Percentiles rank a stretch among this genome's conserved stretches.
Conservation (phyloP, 2,888 invertebrate genomes). For the Hyppa rectilinea region DNA sequence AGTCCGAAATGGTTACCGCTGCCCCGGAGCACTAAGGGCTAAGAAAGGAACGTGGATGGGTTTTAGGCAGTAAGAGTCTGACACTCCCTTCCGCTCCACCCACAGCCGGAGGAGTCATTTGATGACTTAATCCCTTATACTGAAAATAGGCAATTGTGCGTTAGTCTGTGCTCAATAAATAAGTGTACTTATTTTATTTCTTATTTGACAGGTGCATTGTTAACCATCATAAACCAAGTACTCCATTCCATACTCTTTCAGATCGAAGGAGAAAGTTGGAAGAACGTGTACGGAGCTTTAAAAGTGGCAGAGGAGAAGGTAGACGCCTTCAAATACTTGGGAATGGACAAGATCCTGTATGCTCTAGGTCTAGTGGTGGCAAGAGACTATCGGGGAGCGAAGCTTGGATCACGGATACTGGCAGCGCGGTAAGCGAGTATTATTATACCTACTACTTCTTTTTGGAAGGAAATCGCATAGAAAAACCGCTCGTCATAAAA, state of each 20-base stretch:
- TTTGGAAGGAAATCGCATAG: too few species aligned
- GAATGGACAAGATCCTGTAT: constrained; percentile 71
- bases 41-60: too few species aligned
- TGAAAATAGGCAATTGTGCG: too few species aligned
- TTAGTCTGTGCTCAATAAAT: not conserved
- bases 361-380: constrained; percentile 80
- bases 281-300: constrained; percentile 75
- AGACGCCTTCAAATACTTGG: constrained; percentile 73
- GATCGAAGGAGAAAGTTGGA: constrained; percentile 77
- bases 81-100: too few species aligned
- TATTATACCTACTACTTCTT: too few species aligned
- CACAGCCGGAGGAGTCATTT: too few species aligned
- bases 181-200: too few species aligned
- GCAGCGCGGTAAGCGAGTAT: constrained; percentile 75
- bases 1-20: too few species aligned
- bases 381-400: constrained; percentile 78
- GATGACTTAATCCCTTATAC: too few species aligned
- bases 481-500: too few species aligned
- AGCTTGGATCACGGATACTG: constrained; percentile 77
- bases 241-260: constrained; percentile 55
- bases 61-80: too few species aligned
- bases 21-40: too few species aligned
- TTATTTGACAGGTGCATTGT: not conserved
- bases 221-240: not conserved
- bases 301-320: constrained; percentile 66